Base-by-base conservation (phyloP, 37 sponge, comb jelly and placozoan genomes). In the Oscarella lobularis region DNA sequence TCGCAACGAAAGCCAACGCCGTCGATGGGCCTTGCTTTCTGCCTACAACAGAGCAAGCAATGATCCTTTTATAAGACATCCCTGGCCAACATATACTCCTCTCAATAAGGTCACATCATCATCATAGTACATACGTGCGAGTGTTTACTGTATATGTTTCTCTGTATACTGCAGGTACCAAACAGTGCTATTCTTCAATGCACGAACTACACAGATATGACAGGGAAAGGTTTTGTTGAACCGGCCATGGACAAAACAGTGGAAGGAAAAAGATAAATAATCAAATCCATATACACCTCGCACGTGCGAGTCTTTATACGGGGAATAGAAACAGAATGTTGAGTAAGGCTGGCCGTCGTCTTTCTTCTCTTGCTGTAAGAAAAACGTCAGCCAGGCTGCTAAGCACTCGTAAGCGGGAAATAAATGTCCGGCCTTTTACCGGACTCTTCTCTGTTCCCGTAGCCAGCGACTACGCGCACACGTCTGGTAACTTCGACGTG, bases 1-100 rank as follows among this genome's bases (percentile, higher is more conserved):
- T 35, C 79, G 84, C 75, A 94, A 94, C 84, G 74, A 77, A 76
- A 89, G 90, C 79, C 82, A 85, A 36, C 66, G 78, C 38, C 77
- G 84, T 41, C 72, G 95, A 3, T 89, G 95, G 90, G 90, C 95
- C 36, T 84, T 94, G 75, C 83, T 94, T 72, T 83, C 85, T 67
- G 87, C 90, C 6, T 94, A 90, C 83, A 94, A 94, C 82, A 77
- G 88, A 30, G 84, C 86, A 40, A 74, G 79, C 81, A 94, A 94
- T 67, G 68, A 81, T 60, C 90, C 95, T 36, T 73, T 75, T 37
- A 74, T 71, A 33, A 3, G 54, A 2, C 88, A 90, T 67, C 90
- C 87, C 70, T 84, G 83, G 30, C 88, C 95, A 0, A 41, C 65
- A 66, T 94, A 90, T 84, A 85, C 90, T n/a, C 87, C 87, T 37